Evolutionary conservation across 2,113 vertebrate genomes (phyloP).

Genomic region (Haemorhous mexicanus): DNA sequence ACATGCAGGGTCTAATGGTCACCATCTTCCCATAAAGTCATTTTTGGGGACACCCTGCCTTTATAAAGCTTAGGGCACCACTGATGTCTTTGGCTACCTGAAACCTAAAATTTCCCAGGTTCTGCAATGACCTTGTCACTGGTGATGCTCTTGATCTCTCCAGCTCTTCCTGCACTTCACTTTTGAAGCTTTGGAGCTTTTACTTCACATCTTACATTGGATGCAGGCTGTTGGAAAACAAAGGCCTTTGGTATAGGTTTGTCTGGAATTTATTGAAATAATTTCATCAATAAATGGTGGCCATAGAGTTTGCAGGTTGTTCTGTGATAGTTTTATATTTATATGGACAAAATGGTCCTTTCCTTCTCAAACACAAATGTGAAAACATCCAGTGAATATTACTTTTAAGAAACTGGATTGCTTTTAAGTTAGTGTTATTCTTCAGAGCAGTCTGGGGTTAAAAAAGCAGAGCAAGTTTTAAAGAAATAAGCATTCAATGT

Average conservation of each 20-base stretch:
- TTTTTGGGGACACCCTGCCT: background rate
- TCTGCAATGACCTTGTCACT: background rate
- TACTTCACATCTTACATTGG: background rate
- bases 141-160: background rate
- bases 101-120: background rate
- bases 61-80: background rate
- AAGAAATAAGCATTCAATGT: background rate
- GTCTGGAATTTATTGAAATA: background rate
- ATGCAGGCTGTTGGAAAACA: background rate
- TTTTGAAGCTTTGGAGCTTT: background rate
- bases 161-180: background rate
- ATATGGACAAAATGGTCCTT: background rate
- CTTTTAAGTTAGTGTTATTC: background rate
- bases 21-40: background rate
- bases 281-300: background rate
- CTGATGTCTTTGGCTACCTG: background rate
- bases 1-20: background rate
- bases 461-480: background rate
- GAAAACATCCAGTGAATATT: background rate
- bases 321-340: background rate
- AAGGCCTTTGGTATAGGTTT: background rate
- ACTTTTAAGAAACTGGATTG: background rate
- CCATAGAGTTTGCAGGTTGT: background rate
- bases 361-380: background rate
- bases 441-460: background rate